phyloP scores from a whole-genome alignment of 2,888 invertebrate species.

The Galeruca laticollis region DNA sequence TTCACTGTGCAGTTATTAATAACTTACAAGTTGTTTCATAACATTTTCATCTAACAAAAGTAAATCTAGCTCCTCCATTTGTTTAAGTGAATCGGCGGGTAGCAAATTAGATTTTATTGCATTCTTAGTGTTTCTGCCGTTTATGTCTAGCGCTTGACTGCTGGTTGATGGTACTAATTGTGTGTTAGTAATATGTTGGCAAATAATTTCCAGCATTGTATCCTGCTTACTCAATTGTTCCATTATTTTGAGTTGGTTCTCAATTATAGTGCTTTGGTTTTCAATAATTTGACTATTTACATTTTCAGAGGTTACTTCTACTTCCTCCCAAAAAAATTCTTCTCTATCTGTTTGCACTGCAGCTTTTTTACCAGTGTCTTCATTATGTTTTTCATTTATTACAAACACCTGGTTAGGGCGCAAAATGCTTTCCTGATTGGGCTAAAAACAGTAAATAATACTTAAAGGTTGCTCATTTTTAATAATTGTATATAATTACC shows the following conservation, averaged over 20 bases:
- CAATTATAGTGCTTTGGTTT: no score
- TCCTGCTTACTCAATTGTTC: no score
- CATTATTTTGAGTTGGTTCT: no score
- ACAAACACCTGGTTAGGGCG: no score
- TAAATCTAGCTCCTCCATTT: constrained; percentile 17
- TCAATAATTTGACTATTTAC: not conserved
- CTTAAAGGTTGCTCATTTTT: no score
- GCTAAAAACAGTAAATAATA: no score
- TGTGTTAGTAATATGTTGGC: not conserved
- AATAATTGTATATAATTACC: no score
- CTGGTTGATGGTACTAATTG: constrained; percentile 9
- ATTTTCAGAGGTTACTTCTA: constrained; percentile 17
- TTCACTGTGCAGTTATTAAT: constrained; percentile 13
- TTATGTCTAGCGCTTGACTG: constrained; percentile 12
- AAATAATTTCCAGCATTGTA: no score
- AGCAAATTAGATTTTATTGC: not conserved
- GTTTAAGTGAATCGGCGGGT: not conserved
- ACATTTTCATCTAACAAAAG: constrained; percentile 14
- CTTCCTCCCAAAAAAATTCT: constrained; percentile 8
- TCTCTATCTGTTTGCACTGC: constrained; percentile 10
- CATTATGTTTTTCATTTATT: no score
- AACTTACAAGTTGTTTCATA: constrained; percentile 18
- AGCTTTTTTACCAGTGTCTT: no score
- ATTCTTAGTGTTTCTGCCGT: constrained; percentile 12
- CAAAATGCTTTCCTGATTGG: no score